Base-by-base conservation (phyloP, 2,797 vertebrate genomes). In the Hyperoplus immaculatus region DNA sequence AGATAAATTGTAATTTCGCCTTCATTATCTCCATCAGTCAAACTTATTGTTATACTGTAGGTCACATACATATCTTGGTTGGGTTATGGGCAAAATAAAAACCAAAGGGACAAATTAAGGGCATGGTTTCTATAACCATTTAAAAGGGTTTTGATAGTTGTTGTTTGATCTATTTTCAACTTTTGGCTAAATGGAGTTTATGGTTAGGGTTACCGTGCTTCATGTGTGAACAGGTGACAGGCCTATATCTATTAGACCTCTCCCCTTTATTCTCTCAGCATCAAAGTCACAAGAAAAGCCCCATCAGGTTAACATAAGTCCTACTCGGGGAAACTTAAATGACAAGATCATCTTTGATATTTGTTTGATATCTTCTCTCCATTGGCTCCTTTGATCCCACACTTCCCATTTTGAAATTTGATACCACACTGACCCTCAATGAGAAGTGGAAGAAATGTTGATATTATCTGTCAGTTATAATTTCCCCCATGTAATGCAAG, bases 211-310 rank as follows among this genome's bases (percentile, higher is more conserved):
- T 75, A 57, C 73, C 0, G 13, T 60, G 83, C 76, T 89, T 92
- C 84, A 86, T 92, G 87, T 89, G 86, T 84, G 88, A 91, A 88
- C 91, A 93, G 87, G 90, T 91, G 92, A 91, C 77, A 77, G 36
- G 81, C 73, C 50, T 78, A 77, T 78, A 81, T 21, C 21, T 80
- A 57, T 82, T 65, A 87, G 72, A 79, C 80, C 54, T 74, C 67
- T 63, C 36, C 56, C 64, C 88, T 94, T 92, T 93, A 89, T 91
- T 89, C 88, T 93, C 49, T 50, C 36, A 64, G 74, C 90, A 80
- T 94, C 93, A 94, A 94, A 94, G 93, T 77, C 38, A 59, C 1
- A 57, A 77, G 88, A 92, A 93, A 92, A 91, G 83, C 86, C 91
- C 89, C 91, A 91, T 77, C 86, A 92, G 81, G 84, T 87, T 80